Evolutionary conservation across 2,113 vertebrate genomes (phyloP).

Genomic region (Telmatochromis sp.): DNA sequence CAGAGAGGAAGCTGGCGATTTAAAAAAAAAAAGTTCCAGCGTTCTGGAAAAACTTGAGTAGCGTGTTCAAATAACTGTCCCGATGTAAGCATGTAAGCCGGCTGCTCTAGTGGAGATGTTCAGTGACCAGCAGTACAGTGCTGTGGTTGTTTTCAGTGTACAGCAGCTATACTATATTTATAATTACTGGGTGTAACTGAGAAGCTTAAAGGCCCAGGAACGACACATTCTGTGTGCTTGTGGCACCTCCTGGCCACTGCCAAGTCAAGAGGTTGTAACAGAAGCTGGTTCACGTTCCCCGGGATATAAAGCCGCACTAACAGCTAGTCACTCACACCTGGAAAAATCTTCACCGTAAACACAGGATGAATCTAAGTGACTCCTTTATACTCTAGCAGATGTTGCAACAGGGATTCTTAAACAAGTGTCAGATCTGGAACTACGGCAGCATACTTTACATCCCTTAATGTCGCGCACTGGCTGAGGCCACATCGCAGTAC

Average conservation of each 20-base stretch:
- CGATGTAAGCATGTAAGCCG: neutral
- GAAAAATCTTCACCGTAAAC: neutral
- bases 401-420: neutral
- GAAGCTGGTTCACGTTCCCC: conserved; percentile 21
- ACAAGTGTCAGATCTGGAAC: neutral
- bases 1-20: neutral
- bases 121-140: neutral
- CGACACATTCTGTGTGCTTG: conserved; percentile 8
- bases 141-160: neutral
- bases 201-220: conserved; percentile 4
- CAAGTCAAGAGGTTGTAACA: neutral
- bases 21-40: neutral
- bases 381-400: neutral
- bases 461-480: neutral
- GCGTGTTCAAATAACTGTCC: neutral
- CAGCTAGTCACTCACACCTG: conserved; percentile 2
- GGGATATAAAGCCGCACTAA: neutral
- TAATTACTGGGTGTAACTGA: conserved; percentile 41
- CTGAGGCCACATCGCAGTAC: neutral
- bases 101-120: neutral
- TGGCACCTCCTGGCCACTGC: neutral
- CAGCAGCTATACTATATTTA: conserved; percentile 20
- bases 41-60: neutral
- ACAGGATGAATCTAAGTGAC: neutral
- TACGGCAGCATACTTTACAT: neutral